Conservation (phyloP, 1,140 invertebrate genomes). For the Proales similis region DNA sequence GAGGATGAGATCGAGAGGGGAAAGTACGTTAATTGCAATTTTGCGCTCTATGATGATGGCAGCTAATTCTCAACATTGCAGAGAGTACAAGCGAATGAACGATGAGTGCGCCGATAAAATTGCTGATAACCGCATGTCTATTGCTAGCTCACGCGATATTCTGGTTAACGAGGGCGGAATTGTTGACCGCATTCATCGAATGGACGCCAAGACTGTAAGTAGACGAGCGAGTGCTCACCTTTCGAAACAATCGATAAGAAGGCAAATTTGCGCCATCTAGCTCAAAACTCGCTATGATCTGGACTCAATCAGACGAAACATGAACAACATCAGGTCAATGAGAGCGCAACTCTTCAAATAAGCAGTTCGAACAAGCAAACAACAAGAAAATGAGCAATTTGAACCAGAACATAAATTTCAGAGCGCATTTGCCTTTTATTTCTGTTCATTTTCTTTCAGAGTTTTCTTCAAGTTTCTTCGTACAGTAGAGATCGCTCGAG, state of each 20-base stretch:
- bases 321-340: constrained; percentile 34
- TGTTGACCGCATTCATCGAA: constrained; percentile 23
- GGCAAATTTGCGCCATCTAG: neutral
- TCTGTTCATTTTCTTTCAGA: too few species aligned
- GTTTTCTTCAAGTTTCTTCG: too few species aligned
- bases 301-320: constrained; percentile 33
- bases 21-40: constrained; percentile 13
- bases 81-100: constrained; percentile 37
- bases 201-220: constrained; percentile 33
- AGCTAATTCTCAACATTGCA: neutral
- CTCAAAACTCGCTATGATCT: constrained; percentile 38
- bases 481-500: too few species aligned
- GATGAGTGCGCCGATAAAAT: constrained; percentile 39
- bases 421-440: too few species aligned
- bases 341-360: too few species aligned
- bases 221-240: neutral
- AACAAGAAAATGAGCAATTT: too few species aligned
- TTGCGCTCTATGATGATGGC: neutral
- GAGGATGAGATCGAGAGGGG: constrained; percentile 37
- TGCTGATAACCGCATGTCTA: constrained; percentile 32
- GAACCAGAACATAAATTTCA: too few species aligned
- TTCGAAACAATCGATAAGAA: too few species aligned
- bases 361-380: too few species aligned
- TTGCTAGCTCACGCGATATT: constrained; percentile 26
- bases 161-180: constrained; percentile 23